These are phyloP conservation scores for Muscina levida DNA, from an alignment of 2,888 invertebrate genomes.

Conservation along the genomic window DNA sequence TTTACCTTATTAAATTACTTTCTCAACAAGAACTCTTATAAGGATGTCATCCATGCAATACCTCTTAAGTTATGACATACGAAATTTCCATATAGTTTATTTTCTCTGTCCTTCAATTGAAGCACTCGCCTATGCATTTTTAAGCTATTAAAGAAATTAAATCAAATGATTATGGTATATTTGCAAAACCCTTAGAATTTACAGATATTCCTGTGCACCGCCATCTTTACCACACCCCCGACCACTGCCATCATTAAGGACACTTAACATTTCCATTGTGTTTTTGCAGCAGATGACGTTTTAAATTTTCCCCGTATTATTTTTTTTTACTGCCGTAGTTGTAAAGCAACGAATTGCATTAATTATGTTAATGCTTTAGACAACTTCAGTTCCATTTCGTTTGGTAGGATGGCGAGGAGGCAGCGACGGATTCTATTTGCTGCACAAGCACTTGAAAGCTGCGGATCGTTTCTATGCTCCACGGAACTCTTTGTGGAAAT, in stretches of 20 bases:
- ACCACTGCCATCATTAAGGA: background rate
- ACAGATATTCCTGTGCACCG: no score
- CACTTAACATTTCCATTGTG: conserved; percentile 39
- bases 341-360: conserved; percentile 30
- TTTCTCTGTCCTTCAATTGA: no score
- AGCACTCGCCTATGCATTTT: no score
- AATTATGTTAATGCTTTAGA: conserved; percentile 41
- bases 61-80: no score
- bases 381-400: conserved; percentile 29
- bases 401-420: background rate
- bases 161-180: conserved; percentile 11
- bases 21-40: no score
- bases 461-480: background rate
- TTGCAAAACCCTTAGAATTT: conserved; percentile 26
- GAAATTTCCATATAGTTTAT: no score
- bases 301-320: conserved; percentile 3
- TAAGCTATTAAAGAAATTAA: conserved; percentile 9
- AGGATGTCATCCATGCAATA: no score
- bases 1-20: no score
- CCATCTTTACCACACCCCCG: background rate
- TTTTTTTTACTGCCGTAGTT: background rate
- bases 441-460: conserved; percentile 1
- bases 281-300: conserved; percentile 38
- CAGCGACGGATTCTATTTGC: background rate
- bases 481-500: conserved; percentile 16